A percentile compares a stretch with the other conserved stretches of the same genome.
Evolutionary conservation across 2,113 vertebrate species (phyloP).

Genomic region (Pseudorectes ferrugineus): DNA sequence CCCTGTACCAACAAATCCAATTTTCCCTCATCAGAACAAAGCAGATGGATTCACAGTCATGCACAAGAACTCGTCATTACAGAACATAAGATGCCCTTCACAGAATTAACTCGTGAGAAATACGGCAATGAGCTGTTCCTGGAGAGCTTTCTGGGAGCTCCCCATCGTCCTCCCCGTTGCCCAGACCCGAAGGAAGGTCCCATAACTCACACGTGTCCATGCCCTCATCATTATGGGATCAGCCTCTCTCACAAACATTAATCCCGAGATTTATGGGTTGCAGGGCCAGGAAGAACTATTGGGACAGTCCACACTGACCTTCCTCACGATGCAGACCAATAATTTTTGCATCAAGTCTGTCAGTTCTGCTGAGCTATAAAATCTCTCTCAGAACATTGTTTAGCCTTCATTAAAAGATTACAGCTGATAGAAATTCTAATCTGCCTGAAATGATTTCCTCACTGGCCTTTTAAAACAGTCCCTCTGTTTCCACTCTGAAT

Average conservation of each 20-base stretch:
- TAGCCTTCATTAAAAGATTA: conserved; percentile 16
- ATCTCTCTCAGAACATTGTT: not conserved
- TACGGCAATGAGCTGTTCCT: not conserved
- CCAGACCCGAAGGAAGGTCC: not conserved
- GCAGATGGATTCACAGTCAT: conserved; percentile 30
- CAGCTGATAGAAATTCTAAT: not conserved
- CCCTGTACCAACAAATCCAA: not conserved
- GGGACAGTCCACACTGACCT: not conserved
- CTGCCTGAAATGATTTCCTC: not conserved
- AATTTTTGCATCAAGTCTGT: conserved; percentile 15
- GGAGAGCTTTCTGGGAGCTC: not conserved
- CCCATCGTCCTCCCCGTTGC: not conserved
- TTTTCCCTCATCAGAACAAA: conserved; percentile 30
- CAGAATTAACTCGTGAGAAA: conserved; percentile 27
- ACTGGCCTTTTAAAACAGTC: not conserved
- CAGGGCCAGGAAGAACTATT: not conserved
- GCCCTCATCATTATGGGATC: not conserved
- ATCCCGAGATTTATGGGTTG: not conserved
- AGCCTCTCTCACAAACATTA: not conserved
- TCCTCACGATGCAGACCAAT: not conserved
- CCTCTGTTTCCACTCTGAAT: not conserved
- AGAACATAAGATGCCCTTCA: conserved; percentile 42
- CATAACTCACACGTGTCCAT: not conserved
- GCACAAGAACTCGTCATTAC: conserved; percentile 30
- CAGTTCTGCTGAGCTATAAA: not conserved